phyloP scores from a whole-genome alignment of 2,797 vertebrate species.

The Intellagama lesueurii region DNA sequence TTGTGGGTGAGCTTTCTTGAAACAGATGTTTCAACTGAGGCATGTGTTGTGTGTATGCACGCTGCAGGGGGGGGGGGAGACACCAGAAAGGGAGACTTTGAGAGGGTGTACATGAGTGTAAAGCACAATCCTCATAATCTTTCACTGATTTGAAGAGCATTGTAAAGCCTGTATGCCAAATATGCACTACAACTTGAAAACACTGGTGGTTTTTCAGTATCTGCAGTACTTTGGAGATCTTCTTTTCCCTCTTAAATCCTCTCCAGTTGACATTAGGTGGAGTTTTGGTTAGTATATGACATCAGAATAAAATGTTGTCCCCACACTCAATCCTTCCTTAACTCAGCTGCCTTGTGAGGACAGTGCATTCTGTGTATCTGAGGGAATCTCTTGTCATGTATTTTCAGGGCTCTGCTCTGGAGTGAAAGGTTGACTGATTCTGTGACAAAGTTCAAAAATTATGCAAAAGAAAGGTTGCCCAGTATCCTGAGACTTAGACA shows the following conservation, averaged over 20 bases:
- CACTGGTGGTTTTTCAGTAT: neutral
- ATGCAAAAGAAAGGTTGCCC: conserved; percentile 32
- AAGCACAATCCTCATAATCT: neutral
- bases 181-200: neutral
- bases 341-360: neutral
- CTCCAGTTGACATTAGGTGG: neutral
- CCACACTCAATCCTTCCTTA: neutral
- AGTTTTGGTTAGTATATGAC: conserved; percentile 1
- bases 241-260: neutral
- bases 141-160: neutral
- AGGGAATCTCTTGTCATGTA: neutral
- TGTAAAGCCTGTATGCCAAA: neutral
- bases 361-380: neutral
- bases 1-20: neutral
- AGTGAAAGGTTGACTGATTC: conserved; percentile 10
- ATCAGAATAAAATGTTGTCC: neutral
- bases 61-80: neutral
- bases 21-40: neutral
- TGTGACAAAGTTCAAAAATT: conserved; percentile 25
- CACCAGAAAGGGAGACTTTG: neutral
- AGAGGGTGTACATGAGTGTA: neutral
- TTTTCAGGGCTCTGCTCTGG: conserved; percentile 38
- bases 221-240: neutral
- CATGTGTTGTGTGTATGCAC: neutral
- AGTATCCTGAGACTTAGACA: neutral